phyloP scores from a whole-genome alignment of 2,888 invertebrate species.

The Rhabditoides inermis region DNA sequence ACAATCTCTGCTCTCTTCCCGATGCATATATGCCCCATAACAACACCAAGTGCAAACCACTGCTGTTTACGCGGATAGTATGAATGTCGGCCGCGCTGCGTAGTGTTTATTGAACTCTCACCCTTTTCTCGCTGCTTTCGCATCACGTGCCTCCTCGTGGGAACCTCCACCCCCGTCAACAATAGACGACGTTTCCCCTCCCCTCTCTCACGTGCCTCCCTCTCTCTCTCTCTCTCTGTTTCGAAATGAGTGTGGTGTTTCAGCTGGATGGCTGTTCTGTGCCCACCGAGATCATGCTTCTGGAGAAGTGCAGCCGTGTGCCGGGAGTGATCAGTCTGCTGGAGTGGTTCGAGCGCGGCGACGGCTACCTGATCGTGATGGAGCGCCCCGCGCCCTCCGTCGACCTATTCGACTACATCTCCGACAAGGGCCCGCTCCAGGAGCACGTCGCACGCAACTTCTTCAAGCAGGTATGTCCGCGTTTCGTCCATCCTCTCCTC shows the following conservation, averaged over 20 bases:
- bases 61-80: too few relatives aligned
- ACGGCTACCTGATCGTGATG: constrained; percentile 61
- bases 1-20: too few relatives aligned
- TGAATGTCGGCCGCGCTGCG: too few relatives aligned
- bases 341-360: constrained; percentile 57
- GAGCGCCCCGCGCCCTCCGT: constrained; percentile 59
- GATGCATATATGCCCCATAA: too few relatives aligned
- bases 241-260: constrained; percentile 14
- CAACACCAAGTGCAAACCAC: too few relatives aligned
- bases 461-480: constrained; percentile 60
- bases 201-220: too few relatives aligned
- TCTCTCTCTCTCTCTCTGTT: constrained; percentile 4
- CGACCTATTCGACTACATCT: constrained; percentile 63
- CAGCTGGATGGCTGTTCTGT: constrained; percentile 58
- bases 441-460: constrained; percentile 59
- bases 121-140: too few relatives aligned
- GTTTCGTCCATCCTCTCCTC: constrained; percentile 55
- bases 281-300: constrained; percentile 60
- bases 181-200: too few relatives aligned
- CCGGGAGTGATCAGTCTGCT: constrained; percentile 59
- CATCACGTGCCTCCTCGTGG: neutral
- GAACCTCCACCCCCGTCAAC: too few relatives aligned
- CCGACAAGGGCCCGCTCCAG: constrained; percentile 58
- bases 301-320: constrained; percentile 57
- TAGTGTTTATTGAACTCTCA: too few relatives aligned